Base-by-base conservation (phyloP, 2,888 invertebrate species). In the Isoperla grammatica region DNA sequence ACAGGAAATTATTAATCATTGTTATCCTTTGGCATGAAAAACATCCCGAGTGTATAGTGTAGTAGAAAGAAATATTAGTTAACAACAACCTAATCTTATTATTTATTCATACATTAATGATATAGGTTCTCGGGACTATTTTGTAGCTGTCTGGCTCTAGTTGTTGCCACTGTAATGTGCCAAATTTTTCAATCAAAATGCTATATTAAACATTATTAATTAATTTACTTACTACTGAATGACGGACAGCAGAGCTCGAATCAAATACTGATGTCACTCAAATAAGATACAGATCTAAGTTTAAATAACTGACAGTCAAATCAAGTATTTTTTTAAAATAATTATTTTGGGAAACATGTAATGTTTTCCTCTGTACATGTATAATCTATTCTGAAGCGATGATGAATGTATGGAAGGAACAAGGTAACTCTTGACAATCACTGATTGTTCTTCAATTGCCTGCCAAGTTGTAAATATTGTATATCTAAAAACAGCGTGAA, bases 121-220 rank as follows among this genome's bases (percentile, higher is more conserved):
- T 22, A n/a, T n/a, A 46, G 9, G 19, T 8, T 22, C 6, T 20
- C 20, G 22, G 46, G 20, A 22, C 46, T 46, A 29, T 46, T 46
- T 46, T 20, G 46, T 46, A 46, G 46, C 20, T 46, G 46, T 4
- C 29, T 29, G 29, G 29, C 29, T 29, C 29, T 29, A 29, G 29
- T 29, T 29, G 46, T 20, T n/a, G 46, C 46, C 46, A 46, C 20
- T 46, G 29, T 22, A 46, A 46, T 20, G 46, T 46, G 46, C 46
- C 46, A 46, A 46, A 46, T 46, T 46, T 46, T 46, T 20, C 46
- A 20, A 46, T 46, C 11, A 8, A 43, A 43, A 43, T 2, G 20
- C n/a, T 9, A 43, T 15, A 37, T 37, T 12, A 6, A 17, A 9
- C 17, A 8, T 43, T 43, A 17, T 43, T 5, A 43, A 22, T 46